Evolutionary conservation across 2,888 invertebrate species (phyloP).

Genomic region (Morpho achilles): DNA sequence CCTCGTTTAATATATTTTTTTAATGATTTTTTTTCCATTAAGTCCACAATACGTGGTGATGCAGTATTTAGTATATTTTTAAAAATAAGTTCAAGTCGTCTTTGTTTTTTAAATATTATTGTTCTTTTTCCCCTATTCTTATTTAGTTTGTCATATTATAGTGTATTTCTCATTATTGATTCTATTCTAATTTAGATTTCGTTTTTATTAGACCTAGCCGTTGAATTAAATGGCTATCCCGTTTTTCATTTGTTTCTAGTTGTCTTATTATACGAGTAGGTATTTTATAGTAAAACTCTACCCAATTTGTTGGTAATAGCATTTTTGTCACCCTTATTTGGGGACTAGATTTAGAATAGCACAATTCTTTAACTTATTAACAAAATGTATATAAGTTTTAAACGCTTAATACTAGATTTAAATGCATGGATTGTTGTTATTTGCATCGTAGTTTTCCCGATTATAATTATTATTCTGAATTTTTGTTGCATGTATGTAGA

Average conservation of each 20-base stretch:
- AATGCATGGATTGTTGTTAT: constrained; percentile 46
- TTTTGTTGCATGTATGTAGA: constrained; percentile 17
- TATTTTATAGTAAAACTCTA: constrained; percentile 9
- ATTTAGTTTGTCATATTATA: no score
- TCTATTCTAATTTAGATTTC: no score
- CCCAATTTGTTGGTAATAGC: constrained; percentile 19
- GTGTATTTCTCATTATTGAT: no score
- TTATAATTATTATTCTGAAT: constrained; percentile 25
- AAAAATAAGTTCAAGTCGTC: no score
- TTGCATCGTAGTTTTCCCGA: constrained; percentile 42
- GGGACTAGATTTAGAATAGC: constrained; percentile 31
- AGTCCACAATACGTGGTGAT: no score
- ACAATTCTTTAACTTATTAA: constrained; percentile 54
- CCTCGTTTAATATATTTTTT: no score
- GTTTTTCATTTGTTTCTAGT: constrained; percentile 17
- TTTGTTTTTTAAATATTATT: no score
- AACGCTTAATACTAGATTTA: constrained; percentile 35
- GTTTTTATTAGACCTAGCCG: no score
- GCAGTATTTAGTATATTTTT: no score
- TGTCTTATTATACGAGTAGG: constrained; percentile 18
- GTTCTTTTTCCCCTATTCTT: no score
- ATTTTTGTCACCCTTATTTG: constrained; percentile 10
- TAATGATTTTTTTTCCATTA: no score
- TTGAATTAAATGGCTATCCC: no score
- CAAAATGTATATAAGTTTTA: constrained; percentile 37